These are phyloP conservation scores for Dufourea novaeangliae DNA, from an alignment of 1,140 invertebrate genomes.

Conservation along the genomic window DNA sequence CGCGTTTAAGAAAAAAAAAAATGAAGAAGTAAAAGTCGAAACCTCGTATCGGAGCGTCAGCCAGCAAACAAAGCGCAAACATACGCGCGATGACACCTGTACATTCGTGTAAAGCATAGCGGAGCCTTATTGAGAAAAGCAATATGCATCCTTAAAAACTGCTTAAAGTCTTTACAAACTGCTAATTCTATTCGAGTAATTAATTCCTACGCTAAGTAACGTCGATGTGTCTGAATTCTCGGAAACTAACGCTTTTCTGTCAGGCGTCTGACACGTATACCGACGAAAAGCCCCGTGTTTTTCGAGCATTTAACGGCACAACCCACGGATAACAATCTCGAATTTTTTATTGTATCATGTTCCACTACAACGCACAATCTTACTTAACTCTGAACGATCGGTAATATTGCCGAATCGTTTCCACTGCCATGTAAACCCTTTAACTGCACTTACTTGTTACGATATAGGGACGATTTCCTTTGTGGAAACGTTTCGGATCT, in stretches of 20 bases:
- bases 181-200: constrained; percentile 63
- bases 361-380: background rate
- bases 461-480: background rate
- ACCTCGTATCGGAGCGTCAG: constrained; percentile 9
- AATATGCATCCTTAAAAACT: constrained; percentile 68
- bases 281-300: background rate
- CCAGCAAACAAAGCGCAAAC: constrained; percentile 5
- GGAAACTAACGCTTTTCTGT: background rate
- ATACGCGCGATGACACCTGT: constrained; percentile 55
- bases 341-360: background rate
- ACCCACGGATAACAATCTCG: constrained; percentile 45
- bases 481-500: too few species aligned
- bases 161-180: constrained; percentile 69
- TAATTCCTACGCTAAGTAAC: constrained; percentile 59
- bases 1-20: background rate
- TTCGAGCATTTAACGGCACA: background rate
- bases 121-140: constrained; percentile 76
- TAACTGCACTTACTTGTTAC: background rate
- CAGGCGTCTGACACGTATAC: background rate
- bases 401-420: background rate
- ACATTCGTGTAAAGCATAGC: constrained; percentile 71
- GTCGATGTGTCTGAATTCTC: constrained; percentile 13
- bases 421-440: constrained; percentile 10
- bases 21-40: background rate
- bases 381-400: background rate